Evolutionary conservation across 2,113 vertebrate genomes (phyloP).

Genomic region (Craseonycteris thonglongyai): DNA sequence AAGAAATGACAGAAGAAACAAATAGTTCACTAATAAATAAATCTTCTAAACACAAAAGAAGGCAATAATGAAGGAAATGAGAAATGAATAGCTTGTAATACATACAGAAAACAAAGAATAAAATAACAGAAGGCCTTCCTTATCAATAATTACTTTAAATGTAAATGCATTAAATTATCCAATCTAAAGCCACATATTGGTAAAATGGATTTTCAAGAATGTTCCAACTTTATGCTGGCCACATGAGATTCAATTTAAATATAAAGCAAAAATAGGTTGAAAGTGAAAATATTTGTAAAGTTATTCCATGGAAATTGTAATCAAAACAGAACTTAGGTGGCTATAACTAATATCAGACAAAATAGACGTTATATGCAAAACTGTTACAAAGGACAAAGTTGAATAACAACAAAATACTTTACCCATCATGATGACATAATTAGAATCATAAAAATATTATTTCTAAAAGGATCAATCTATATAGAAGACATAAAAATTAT

Average conservation of each 20-base stretch:
- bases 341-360: neutral
- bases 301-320: neutral
- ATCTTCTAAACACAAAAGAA: neutral
- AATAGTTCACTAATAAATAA: neutral
- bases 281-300: neutral
- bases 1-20: neutral
- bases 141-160: neutral
- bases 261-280: neutral
- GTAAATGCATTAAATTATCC: neutral
- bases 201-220: neutral
- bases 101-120: neutral
- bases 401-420: neutral
- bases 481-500: neutral
- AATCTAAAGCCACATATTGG: neutral
- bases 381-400: neutral
- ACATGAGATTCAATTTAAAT: neutral
- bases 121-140: neutral
- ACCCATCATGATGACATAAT: neutral
- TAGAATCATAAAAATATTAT: neutral
- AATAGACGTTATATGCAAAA: neutral
- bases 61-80: neutral
- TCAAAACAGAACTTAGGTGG: neutral
- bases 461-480: neutral
- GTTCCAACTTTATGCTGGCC: neutral
- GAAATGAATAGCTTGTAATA: neutral